Evolutionary conservation across 2,888 invertebrate species (phyloP).

Genomic region (Omphaloscelis lunosa): DNA sequence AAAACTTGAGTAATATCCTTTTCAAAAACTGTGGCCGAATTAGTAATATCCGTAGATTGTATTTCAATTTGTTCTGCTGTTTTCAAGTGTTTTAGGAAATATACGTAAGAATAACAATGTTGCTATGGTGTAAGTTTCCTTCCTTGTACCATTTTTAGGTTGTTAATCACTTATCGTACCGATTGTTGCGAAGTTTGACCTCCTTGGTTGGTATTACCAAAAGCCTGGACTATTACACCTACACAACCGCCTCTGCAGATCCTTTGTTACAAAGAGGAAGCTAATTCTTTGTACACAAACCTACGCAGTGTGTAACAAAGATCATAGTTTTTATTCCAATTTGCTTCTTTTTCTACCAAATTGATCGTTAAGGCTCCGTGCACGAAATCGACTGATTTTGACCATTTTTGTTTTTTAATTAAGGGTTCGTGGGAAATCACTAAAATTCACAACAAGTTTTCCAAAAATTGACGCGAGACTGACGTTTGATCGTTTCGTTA

Average conservation of each 20-base stretch:
- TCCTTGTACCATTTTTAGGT: constrained; percentile 43
- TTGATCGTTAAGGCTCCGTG: too few species aligned
- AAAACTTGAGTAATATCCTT: constrained; percentile 23
- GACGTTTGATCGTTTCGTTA: too few species aligned
- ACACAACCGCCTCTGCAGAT: constrained; percentile 39
- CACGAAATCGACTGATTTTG: too few species aligned
- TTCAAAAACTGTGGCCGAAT: constrained; percentile 22
- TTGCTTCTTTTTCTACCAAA: not conserved
- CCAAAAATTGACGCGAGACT: too few species aligned
- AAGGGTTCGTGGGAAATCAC: too few species aligned
- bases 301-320: constrained; percentile 18
- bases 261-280: constrained; percentile 41
- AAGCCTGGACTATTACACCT: constrained; percentile 53
- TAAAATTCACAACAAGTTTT: too few species aligned
- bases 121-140: constrained; percentile 32
- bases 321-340: not conserved
- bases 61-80: constrained; percentile 42
- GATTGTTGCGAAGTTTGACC: constrained; percentile 25
- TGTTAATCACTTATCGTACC: constrained; percentile 18
- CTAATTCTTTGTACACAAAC: constrained; percentile 35
- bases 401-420: too few species aligned
- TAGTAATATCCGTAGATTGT: constrained; percentile 50
- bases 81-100: constrained; percentile 48
- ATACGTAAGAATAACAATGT: constrained; percentile 27
- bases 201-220: constrained; percentile 29